Conservation (phyloP, 1,140 invertebrate genomes). For the Pantala flavescens region DNA sequence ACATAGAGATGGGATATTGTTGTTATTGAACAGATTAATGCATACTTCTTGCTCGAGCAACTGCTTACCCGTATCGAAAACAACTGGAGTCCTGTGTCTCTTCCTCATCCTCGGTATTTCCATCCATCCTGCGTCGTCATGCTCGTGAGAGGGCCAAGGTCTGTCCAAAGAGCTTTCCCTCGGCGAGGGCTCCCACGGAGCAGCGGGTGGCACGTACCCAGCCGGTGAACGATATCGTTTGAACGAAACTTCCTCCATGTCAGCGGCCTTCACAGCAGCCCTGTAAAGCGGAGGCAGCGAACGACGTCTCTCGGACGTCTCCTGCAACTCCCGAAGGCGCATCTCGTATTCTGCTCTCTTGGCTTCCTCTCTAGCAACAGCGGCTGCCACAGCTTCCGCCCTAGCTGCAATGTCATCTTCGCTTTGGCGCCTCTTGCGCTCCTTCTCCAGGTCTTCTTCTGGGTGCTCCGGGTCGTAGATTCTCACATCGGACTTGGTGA, state of each 20-base stretch:
- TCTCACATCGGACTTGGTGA: slow-evolving; percentile 55
- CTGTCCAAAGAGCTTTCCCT: background rate
- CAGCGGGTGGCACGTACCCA: background rate
- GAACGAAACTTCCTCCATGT: background rate
- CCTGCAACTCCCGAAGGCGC: background rate
- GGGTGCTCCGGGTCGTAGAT: slow-evolving; percentile 35
- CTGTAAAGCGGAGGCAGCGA: background rate
- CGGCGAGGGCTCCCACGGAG: background rate
- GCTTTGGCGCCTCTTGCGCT: background rate
- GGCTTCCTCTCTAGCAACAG: background rate
- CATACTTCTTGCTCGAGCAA: too few relatives aligned
- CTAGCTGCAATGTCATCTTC: background rate
- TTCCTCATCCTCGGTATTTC: background rate
- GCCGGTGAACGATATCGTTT: background rate
- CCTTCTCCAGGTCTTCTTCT: background rate
- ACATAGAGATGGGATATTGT: too few relatives aligned
- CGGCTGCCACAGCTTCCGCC: background rate
- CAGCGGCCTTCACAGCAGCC: background rate
- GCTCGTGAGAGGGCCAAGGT: background rate
- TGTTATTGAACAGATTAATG: too few relatives aligned
- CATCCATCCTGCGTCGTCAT: background rate
- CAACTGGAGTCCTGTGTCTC: background rate
- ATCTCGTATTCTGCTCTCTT: background rate
- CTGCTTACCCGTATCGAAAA: background rate
- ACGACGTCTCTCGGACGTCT: background rate